These are phyloP conservation scores for Origma solitaria DNA, from an alignment of 2,113 vertebrate species.

Conservation along the genomic window DNA sequence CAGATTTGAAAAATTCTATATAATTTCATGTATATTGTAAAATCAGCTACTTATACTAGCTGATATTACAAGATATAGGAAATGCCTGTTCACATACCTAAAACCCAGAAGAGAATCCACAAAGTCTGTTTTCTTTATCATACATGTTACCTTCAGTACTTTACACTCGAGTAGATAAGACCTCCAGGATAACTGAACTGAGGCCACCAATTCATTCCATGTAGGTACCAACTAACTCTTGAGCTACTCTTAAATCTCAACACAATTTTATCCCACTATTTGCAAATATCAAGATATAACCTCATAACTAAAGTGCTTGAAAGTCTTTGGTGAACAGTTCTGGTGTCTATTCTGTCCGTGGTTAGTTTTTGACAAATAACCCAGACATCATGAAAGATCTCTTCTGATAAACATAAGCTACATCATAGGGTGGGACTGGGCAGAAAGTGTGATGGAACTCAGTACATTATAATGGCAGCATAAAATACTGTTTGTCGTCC, in stretches of 20 bases:
- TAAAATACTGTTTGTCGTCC: neutral
- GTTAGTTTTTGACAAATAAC: neutral
- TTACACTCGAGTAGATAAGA: constrained; percentile 71
- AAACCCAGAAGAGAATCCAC: constrained; percentile 53
- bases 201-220: constrained; percentile 60
- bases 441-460: neutral
- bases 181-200: constrained; percentile 81
- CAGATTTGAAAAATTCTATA: neutral
- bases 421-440: neutral
- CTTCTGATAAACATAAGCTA: accelerated
- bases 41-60: constrained; percentile 57
- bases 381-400: neutral
- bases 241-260: neutral
- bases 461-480: neutral
- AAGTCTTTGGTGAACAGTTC: neutral
- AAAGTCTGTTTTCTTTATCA: constrained; percentile 56
- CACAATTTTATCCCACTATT: neutral
- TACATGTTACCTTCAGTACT: constrained; percentile 76
- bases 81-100: constrained; percentile 38
- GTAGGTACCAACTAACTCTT: neutral
- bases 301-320: neutral
- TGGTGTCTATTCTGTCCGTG: neutral
- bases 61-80: constrained; percentile 18
- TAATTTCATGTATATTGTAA: constrained; percentile 50
- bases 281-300: neutral